A percentile compares a stretch with the other conserved stretches of the same genome.
Conservation (phyloP, 2,797 vertebrate genomes). For the Chloroceryle inda region DNA sequence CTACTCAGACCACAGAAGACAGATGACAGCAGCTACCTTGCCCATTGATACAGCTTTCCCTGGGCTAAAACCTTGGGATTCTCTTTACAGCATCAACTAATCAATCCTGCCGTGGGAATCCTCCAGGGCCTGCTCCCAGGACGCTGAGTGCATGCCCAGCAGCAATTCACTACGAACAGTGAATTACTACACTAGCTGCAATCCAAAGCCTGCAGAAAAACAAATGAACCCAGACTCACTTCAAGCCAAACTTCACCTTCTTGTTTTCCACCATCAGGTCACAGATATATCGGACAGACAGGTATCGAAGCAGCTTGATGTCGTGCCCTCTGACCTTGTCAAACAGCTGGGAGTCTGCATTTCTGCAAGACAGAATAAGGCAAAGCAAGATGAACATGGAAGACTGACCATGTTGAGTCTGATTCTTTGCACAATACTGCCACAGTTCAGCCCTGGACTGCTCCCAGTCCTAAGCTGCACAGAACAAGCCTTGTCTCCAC, state of each 20-base stretch:
- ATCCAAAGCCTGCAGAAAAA: neutral
- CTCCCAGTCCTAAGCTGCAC: neutral
- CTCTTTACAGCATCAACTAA: neutral
- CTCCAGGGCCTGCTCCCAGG: neutral
- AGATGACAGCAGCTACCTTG: neutral
- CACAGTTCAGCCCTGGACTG: neutral
- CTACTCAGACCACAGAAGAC: neutral
- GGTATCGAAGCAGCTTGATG: conserved; percentile 95
- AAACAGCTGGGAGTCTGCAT: conserved; percentile 95
- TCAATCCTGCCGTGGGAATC: neutral
- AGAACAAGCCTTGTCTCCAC: neutral
- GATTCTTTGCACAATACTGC: neutral
- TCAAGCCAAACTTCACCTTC: conserved; percentile 99
- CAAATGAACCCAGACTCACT: conserved; percentile 85
- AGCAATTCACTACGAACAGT: neutral
- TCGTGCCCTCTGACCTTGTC: conserved; percentile 97
- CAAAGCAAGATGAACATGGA: neutral
- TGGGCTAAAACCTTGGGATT: neutral
- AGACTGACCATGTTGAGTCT: rapidly evolving
- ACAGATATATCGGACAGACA: conserved; percentile 96
- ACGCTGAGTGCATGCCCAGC: neutral
- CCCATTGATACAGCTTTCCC: neutral
- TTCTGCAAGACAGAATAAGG: conserved; percentile 79
- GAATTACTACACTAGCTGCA: neutral
- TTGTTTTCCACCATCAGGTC: conserved; percentile 99